Percentiles rank a stretch among this genome's conserved stretches.
These are phyloP conservation scores for Candidula unifasciata DNA, from an alignment of 2,888 invertebrate species.

Conservation along the genomic window DNA sequence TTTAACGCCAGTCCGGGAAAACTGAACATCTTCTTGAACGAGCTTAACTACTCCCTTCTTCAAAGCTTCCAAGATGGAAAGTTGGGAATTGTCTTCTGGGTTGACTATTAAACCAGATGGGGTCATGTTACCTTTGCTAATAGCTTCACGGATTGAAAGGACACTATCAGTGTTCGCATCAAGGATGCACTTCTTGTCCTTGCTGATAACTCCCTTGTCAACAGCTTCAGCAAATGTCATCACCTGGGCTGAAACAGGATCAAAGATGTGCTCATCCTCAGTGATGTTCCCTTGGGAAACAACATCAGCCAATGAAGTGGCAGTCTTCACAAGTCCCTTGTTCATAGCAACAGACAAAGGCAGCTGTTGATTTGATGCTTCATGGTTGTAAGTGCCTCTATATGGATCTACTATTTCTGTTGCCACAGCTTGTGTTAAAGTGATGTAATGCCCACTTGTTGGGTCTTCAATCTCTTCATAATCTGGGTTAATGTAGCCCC, in stretches of 20 bases:
- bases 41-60: conserved; percentile 89
- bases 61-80: conserved; percentile 87
- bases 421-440: conserved; percentile 94
- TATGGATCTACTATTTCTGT: conserved; percentile 89
- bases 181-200: conserved; percentile 89
- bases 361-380: conserved; percentile 85
- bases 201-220: conserved; percentile 90
- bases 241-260: conserved; percentile 86
- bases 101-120: conserved; percentile 86
- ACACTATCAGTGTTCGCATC: conserved; percentile 86
- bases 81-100: conserved; percentile 81
- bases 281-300: conserved; percentile 82
- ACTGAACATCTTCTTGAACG: conserved; percentile 87
- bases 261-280: conserved; percentile 82
- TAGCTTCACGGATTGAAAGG: conserved; percentile 91
- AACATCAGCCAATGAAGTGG: conserved; percentile 90
- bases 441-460: conserved; percentile 89
- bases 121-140: conserved; percentile 86
- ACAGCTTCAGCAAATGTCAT: conserved; percentile 91
- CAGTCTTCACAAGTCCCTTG: conserved; percentile 80
- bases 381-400: conserved; percentile 86
- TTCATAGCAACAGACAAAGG: conserved; percentile 90
- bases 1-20: conserved; percentile 88
- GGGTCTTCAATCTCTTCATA: conserved; percentile 89
- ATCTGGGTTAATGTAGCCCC: conserved; percentile 83